These are phyloP conservation scores for Crypturellus tataupa DNA, from an alignment of 2,797 vertebrate species.

Conservation along the genomic window DNA sequence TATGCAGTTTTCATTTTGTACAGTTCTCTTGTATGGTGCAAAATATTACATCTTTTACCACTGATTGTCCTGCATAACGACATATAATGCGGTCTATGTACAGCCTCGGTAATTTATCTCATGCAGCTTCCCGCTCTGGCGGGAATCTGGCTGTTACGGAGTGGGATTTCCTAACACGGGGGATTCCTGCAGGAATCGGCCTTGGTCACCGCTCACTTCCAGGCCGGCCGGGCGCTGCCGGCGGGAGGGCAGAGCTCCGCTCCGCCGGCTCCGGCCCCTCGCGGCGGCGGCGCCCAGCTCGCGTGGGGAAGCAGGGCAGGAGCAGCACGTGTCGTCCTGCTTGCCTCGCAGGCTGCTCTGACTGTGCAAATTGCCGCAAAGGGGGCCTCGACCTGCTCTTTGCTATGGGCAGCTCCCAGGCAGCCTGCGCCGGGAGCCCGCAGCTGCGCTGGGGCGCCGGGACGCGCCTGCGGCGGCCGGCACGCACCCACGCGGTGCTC, in stretches of 20 bases:
- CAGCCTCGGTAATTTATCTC: not conserved
- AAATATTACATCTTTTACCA: not conserved
- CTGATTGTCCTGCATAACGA: not conserved
- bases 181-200: not conserved
- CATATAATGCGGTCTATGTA: not conserved
- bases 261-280: conserved; percentile 1
- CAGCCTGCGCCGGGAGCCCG: conserved; percentile 47
- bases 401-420: conserved; percentile 73
- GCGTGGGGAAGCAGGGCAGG: conserved; percentile 51
- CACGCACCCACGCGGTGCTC: conserved; percentile 29
- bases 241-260: conserved; percentile 18
- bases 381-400: conserved; percentile 73
- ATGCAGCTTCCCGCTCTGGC: not conserved
- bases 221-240: conserved; percentile 4
- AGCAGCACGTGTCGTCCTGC: conserved; percentile 53
- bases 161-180: not conserved
- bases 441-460: conserved; percentile 67
- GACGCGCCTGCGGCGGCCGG: conserved; percentile 27
- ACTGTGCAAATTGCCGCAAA: conserved; percentile 75
- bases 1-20: not conserved
- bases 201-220: not conserved
- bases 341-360: conserved; percentile 74
- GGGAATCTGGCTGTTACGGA: not conserved
- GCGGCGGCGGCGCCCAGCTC: no score
- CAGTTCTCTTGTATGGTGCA: not conserved